Base-by-base conservation (phyloP, 2,888 invertebrate genomes). In the Hipparchia semele region DNA sequence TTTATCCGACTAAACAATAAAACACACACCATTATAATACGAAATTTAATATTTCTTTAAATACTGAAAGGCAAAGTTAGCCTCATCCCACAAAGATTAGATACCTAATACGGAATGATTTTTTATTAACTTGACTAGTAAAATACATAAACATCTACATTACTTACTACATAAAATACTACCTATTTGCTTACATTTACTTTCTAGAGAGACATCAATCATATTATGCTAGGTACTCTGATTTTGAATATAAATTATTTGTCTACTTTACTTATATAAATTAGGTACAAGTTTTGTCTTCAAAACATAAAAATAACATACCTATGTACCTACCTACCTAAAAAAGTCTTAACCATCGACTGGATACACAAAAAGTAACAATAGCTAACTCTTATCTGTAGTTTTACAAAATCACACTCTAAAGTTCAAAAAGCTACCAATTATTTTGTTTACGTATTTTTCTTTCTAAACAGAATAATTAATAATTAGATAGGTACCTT, bases 41-140 rank as follows among this genome's bases (percentile, higher is more conserved):
- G 6, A 49, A 64, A 49, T 61, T 61, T 61, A 64, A n/a, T 64
- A 64, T 64, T 61, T 61, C 45, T 12, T n/a, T 51, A 51, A 49
- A 64, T 64, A 64, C 64, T 64, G 46, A 23, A 51, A 9, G 49
- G 64, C 12, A 53, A 53, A 65, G 23, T 65, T 49, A 64, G 62
- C 13, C n/a, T 13, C 12, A 62, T 49, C 62, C 46, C 45, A 46
- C n/a, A 13, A 46, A 45, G 4, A 62, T 46, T 51, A 51, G 7
- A 23, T 23, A 23, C 6, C 53, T 59, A 51, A 64, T 59, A 60
- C 33, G 49, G 12, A 54, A 66, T 61, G 53, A 65, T 61, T 51
- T 62, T 66, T 56, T 23, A 72, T 64, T 75, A 74, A 72, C 53
- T 72, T 77, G 77, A 79, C 77, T 79, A 77, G 78, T 77, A 70